Evolutionary conservation across 2,797 vertebrate genomes (phyloP), one percentile per base, ranked within the genome.

Genomic region (Cyclopterus lumpus): DNA sequence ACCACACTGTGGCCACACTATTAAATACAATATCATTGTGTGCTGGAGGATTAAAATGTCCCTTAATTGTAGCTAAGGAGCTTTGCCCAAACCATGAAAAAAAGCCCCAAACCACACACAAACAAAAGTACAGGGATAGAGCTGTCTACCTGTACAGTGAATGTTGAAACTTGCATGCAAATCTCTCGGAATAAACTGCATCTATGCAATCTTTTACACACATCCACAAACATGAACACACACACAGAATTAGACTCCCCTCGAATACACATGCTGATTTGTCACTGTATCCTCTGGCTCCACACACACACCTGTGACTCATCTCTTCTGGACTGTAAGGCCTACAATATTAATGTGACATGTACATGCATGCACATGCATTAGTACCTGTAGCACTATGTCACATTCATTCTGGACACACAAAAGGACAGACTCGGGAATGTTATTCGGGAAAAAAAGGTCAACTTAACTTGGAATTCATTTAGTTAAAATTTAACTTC

Each of bases 291-390:
- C 82, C 69, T 67, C 34, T 42, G 86, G 76, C 75, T 70, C 51
- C 22, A 61, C 76, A 81, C 65, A 83, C n/a, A n/a, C 81, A 88
- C 81, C 81, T 85, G 81, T 88, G 88, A 90, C 77, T 93, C 88
- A 91, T 81, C 73, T 70, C 70, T 32, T 26, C 59, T 32, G 10
- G 36, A 68, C 73, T 71, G 76, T 4, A 65, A 74, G 57, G 74
- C 44, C 73, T 8, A 70, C 60, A 57, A 65, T 85, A 80, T 49
- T 2, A 86, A 71, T 73, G 58, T 79, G 85, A 77, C 75, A 73
- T 26, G 36, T 32, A 72, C 79, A 81, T 62, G 63, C 53, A 62
- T 58, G 58, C 73, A 73, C 65, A 71, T 67, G 63, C 60, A 66
- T 74, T 66, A 24, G 59, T 49, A 82, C 77, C 68, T 84, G 78